phyloP scores from a whole-genome alignment of 1,140 invertebrate genomes.

The Diachasma alloeum region DNA sequence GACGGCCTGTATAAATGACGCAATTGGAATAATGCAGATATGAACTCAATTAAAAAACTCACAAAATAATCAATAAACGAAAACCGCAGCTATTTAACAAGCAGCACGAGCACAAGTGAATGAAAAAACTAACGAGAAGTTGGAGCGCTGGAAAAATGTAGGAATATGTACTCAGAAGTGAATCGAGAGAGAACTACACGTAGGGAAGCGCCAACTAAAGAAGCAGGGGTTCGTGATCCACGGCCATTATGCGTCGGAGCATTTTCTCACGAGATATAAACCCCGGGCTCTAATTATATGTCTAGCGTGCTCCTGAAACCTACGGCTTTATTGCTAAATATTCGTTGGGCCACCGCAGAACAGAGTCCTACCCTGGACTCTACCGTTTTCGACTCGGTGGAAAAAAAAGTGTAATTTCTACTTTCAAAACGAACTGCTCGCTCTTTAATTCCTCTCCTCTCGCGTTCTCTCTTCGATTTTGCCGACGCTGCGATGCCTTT shows the following conservation, averaged over 20 bases:
- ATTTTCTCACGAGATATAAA: conserved; percentile 59
- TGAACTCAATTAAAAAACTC: too few species aligned
- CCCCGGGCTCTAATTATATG: conserved; percentile 59
- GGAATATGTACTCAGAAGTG: conserved; percentile 9
- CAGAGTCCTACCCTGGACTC: not conserved
- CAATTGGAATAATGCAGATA: too few species aligned
- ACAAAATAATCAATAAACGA: not conserved
- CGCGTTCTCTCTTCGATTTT: not conserved
- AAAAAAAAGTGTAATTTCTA: conserved; percentile 53
- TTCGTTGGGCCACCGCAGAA: conserved; percentile 27
- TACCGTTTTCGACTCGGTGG: conserved; percentile 20
- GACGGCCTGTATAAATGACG: too few species aligned
- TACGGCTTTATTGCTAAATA: conserved; percentile 58
- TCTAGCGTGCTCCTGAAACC: conserved; percentile 60
- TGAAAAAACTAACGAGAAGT: not conserved
- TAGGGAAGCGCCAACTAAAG: conserved; percentile 3
- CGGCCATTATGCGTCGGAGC: conserved; percentile 50
- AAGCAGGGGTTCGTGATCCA: conserved; percentile 52
- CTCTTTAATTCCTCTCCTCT: conserved; percentile 22
- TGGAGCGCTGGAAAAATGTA: not conserved
- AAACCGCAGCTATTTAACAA: not conserved
- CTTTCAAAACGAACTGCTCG: conserved; percentile 34
- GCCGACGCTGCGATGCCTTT: not conserved
- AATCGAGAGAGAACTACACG: not conserved
- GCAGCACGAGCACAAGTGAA: not conserved